Percentiles rank a stretch among this genome's conserved stretches.
Conservation (phyloP, 1,140 invertebrate species). For the Psilanteris sp. region DNA sequence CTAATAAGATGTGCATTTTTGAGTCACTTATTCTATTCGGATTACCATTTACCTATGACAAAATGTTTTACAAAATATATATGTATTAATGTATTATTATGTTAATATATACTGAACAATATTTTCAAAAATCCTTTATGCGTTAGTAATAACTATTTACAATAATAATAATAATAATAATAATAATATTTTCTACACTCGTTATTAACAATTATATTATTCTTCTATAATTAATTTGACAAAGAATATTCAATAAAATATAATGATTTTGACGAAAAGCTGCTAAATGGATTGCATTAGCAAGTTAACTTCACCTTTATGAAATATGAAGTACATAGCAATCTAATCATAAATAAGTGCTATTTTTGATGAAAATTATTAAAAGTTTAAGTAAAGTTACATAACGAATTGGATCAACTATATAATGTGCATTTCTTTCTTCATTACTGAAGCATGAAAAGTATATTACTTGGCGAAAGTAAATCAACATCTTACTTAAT, state of each 20-base stretch:
- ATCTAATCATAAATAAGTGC: conserved; percentile 14
- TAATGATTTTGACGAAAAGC: not conserved
- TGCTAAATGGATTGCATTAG: conserved; percentile 5
- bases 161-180: too few relatives aligned
- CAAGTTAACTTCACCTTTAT: not conserved
- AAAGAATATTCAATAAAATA: conserved; percentile 19
- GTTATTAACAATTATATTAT: too few relatives aligned
- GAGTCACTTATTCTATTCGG: too few relatives aligned
- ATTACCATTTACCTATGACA: too few relatives aligned
- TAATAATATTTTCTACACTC: too few relatives aligned
- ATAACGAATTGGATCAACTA: conserved; percentile 41
- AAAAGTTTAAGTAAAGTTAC: conserved; percentile 37
- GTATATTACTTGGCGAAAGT: conserved; percentile 64
- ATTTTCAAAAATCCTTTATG: too few relatives aligned
- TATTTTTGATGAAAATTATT: conserved; percentile 38
- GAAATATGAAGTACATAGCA: conserved; percentile 1
- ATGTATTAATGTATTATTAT: too few relatives aligned
- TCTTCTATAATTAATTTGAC: too few relatives aligned
- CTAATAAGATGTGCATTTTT: too few relatives aligned
- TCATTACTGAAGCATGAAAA: conserved; percentile 64
- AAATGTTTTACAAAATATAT: too few relatives aligned
- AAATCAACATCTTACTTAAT: conserved; percentile 63
- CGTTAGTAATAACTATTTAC: too few relatives aligned
- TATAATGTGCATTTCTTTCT: conserved; percentile 60
- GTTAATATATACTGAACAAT: too few relatives aligned